phyloP scores from a whole-genome alignment of 2,888 invertebrate species.

The Matsumyia berberina region DNA sequence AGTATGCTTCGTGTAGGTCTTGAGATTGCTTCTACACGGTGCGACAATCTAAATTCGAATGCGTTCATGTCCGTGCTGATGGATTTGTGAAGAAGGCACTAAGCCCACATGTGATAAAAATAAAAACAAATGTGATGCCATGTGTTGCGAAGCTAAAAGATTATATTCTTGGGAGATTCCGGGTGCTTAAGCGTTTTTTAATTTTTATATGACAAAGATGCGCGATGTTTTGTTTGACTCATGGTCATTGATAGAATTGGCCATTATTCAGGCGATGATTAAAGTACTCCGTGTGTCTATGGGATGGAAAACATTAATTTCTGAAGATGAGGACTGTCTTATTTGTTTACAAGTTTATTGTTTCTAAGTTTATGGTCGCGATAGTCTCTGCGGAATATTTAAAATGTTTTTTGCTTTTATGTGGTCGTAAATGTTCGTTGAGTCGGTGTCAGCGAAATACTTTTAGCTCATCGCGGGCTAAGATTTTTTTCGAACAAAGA shows the following conservation, averaged over 20 bases:
- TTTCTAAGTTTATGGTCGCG: background rate
- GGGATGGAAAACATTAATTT: slow-evolving; percentile 1
- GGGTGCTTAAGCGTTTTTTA: slow-evolving; percentile 48
- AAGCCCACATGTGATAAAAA: slow-evolving; percentile 12
- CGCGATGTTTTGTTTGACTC: background rate
- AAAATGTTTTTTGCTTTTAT: background rate
- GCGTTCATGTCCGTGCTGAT: slow-evolving; percentile 40
- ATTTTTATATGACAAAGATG: slow-evolving; percentile 33
- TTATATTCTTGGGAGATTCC: slow-evolving; percentile 25
- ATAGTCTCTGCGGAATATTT: background rate
- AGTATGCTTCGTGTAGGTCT: slow-evolving; percentile 37
- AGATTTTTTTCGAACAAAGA: no score
- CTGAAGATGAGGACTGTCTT: slow-evolving; percentile 7
- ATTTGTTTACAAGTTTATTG: slow-evolving; percentile 15
- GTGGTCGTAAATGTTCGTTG: background rate
- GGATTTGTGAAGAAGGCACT: slow-evolving; percentile 55
- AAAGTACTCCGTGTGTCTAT: slow-evolving; percentile 4
- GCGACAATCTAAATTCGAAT: slow-evolving; percentile 34
- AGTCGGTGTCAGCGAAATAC: background rate
- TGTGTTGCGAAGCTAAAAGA: slow-evolving; percentile 28
- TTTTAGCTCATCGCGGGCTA: no score
- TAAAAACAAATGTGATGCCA: slow-evolving; percentile 2
- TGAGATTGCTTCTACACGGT: background rate
- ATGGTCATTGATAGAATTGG: slow-evolving; percentile 4
- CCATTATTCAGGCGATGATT: slow-evolving; percentile 18